phyloP scores from a whole-genome alignment of 2,888 invertebrate species.

The Meiosimyza decipiens region DNA sequence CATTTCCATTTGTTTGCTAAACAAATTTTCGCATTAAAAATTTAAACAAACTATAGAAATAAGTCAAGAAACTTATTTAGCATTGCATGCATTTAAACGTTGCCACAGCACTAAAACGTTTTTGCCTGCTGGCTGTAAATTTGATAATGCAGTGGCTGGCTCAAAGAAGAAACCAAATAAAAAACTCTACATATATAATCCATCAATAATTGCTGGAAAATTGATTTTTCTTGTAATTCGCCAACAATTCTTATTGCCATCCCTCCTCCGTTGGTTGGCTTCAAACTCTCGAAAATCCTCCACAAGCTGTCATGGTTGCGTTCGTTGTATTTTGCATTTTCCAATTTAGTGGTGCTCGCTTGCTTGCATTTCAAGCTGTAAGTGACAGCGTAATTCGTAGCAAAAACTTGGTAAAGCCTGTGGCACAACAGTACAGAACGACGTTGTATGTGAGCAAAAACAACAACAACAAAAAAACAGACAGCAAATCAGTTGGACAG shows the following conservation, averaged over 20 bases:
- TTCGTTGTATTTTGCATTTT: not conserved
- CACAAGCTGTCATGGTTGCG: not conserved
- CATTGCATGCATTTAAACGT: no score
- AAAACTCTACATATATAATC: not conserved
- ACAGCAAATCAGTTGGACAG: not conserved
- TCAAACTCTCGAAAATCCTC: not conserved
- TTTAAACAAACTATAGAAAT: no score
- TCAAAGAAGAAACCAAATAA: no score
- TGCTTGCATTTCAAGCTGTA: constrained; percentile 8
- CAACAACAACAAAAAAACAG: not conserved
- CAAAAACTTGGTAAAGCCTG: constrained; percentile 18
- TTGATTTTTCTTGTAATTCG: constrained; percentile 6
- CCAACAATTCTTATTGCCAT: not conserved
- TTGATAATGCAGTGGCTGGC: no score
- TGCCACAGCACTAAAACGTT: no score
- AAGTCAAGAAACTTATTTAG: no score
- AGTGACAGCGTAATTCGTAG: constrained; percentile 15
- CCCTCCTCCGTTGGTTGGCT: no score
- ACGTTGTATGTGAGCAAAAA: no score
- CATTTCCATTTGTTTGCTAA: no score
- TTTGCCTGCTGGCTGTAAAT: no score
- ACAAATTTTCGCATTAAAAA: no score
- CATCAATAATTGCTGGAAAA: constrained; percentile 12
- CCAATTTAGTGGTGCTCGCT: constrained; percentile 6
- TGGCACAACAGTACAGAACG: not conserved